Evolutionary conservation across 2,888 invertebrate genomes (phyloP), one percentile per base, ranked within the genome.

Genomic region (Periphyllus acericola): DNA sequence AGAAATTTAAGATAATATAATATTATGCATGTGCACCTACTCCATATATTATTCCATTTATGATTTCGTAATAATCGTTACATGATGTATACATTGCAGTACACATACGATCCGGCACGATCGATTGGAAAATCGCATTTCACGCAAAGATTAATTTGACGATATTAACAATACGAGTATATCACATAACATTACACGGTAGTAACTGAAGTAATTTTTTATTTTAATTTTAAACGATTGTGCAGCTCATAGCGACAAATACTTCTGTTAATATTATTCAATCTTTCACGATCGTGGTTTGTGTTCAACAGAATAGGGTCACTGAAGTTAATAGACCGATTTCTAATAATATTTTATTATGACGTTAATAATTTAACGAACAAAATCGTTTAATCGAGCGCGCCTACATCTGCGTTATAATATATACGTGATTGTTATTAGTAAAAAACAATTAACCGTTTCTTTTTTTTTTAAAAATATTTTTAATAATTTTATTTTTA

Each of bases 271-370:
- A 11, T 46, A 79, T 60, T 79, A 36, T 79, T 79, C 60, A 79
- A 60, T 79, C 79, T 17, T 79, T 36, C 79, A 34, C 60, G 9
- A 66, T n/a, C 36, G n/a, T 80, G 3, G 36, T 66, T 19, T 80
- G 25, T 19, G 60, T 79, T 55, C 5, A 36, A 52, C 34, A 36
- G 19, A 80, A 36, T 80, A 60, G 80, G 60, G 60, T 66, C 36
- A 80, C n/a, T 11, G 46, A 11, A 80, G 6, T 60, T 60, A 60
- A 79, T 79, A 21, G 29, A 60, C 14, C 46, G 80, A 79, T 80
- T 80, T 80, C 60, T 80, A 66, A 80, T 36, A 60, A 34, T 17
- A 60, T 68, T 60, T 60, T 60, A 55, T 25, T 60, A 79, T 60
- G n/a, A n/a, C n/a, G 34, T 66, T 66, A 34, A 60, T 19, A 11